Conservation (phyloP, 2,888 invertebrate genomes). For the Drepana falcataria region DNA sequence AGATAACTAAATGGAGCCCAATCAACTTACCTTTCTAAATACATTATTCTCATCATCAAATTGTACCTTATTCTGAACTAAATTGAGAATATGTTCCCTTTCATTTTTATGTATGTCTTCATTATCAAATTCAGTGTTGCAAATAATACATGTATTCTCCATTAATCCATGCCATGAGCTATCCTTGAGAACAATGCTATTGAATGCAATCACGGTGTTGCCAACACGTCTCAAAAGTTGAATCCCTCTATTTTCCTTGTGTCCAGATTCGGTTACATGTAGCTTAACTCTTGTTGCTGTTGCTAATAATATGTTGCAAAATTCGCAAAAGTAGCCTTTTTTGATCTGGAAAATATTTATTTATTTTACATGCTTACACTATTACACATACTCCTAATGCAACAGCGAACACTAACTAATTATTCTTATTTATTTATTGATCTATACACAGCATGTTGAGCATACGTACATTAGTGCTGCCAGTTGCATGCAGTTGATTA, state of each 20-base stretch:
- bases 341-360: slow-evolving; percentile 30
- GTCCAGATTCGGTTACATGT: slow-evolving; percentile 26
- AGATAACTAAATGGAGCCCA: slow-evolving; percentile 1
- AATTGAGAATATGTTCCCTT: slow-evolving; percentile 33
- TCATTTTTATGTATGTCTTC: slow-evolving; percentile 28
- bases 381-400: too few species aligned
- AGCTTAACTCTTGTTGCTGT: slow-evolving; percentile 26
- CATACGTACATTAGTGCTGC: too few species aligned
- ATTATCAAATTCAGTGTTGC: slow-evolving; percentile 37
- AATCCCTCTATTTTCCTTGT: slow-evolving; percentile 18
- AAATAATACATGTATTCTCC: slow-evolving; percentile 39
- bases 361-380: background rate
- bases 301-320: slow-evolving; percentile 33
- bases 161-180: slow-evolving; percentile 43
- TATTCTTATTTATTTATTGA: too few species aligned
- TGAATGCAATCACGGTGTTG: slow-evolving; percentile 19
- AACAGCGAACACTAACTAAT: too few species aligned
- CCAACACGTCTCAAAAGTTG: slow-evolving; percentile 17
- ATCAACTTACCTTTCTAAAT: slow-evolving; percentile 37
- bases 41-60: slow-evolving; percentile 24
- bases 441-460: too few species aligned
- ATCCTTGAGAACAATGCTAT: slow-evolving; percentile 25
- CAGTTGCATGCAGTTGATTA: too few species aligned
- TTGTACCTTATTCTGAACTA: slow-evolving; percentile 35
- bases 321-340: slow-evolving; percentile 39